Conservation (phyloP, 2,113 vertebrate species). For the Brachyistius frenatus region DNA sequence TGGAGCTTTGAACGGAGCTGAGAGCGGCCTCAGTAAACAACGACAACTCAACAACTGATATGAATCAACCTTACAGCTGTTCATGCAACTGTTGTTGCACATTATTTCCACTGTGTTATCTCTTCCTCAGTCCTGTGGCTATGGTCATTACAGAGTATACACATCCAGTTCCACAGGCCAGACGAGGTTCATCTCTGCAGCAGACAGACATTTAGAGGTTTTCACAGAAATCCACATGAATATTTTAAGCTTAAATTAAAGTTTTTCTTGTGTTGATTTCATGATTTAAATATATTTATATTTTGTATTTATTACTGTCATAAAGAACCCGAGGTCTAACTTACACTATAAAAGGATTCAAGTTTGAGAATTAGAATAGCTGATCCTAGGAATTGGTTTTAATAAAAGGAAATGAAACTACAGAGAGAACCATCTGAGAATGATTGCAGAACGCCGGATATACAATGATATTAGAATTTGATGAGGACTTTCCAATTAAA, state of each 20-base stretch:
- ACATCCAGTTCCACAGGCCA: constrained; percentile 9
- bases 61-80: constrained; percentile 68
- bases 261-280: neutral
- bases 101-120: constrained; percentile 65
- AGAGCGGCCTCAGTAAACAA: constrained; percentile 49
- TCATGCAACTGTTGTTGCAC: constrained; percentile 57
- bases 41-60: constrained; percentile 60
- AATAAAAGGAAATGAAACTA: neutral
- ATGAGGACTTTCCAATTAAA: constrained; percentile 46
- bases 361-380: neutral
- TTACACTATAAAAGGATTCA: neutral
- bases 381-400: constrained; percentile 17
- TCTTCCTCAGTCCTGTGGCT: constrained; percentile 56
- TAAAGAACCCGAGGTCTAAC: neutral
- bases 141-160: constrained; percentile 15
- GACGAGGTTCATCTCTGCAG: neutral
- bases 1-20: constrained; percentile 16
- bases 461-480: constrained; percentile 19
- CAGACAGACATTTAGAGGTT: neutral
- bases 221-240: constrained; percentile 1
- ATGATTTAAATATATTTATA: neutral
- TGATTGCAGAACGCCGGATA: constrained; percentile 21
- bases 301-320: neutral
- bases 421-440: constrained; percentile 19
- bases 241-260: constrained; percentile 11